Percentiles rank a stretch among this genome's conserved stretches.
Evolutionary conservation across 1,140 invertebrate genomes (phyloP).

Genomic region (Chelonus insularis): DNA sequence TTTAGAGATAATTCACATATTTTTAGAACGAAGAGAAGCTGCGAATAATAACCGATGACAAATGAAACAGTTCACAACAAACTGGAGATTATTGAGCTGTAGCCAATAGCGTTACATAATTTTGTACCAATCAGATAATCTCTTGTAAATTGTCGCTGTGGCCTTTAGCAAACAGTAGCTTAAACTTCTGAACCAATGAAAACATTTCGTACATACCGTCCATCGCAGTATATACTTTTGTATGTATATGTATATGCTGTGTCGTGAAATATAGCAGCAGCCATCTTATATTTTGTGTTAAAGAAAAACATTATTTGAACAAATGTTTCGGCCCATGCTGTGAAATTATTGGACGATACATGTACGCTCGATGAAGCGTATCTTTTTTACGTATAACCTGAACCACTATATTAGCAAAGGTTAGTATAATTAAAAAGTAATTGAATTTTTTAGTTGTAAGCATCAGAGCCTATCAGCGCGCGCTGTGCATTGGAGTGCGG

Average conservation of each 20-base stretch:
- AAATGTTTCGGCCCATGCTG: constrained; percentile 54
- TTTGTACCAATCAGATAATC: too few species aligned
- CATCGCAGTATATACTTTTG: too few species aligned
- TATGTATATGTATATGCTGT: constrained; percentile 40
- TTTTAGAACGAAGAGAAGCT: too few species aligned
- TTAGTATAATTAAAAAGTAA: constrained; percentile 40
- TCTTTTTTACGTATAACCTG: constrained; percentile 53
- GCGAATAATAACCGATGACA: too few species aligned
- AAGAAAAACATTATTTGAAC: constrained; percentile 59
- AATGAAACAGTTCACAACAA: too few species aligned
- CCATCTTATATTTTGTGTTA: constrained; percentile 63
- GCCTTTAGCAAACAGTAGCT: too few species aligned
- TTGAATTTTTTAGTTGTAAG: background rate
- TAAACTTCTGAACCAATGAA: background rate
- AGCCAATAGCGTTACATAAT: too few species aligned
- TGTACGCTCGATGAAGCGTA: constrained; percentile 55
- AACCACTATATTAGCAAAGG: constrained; percentile 61
- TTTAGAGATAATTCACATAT: too few species aligned
- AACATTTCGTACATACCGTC: too few species aligned
- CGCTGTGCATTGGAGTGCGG: constrained; percentile 24
- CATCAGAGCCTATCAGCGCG: constrained; percentile 11
- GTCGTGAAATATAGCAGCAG: constrained; percentile 56
- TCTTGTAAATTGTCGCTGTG: too few species aligned
- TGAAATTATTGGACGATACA: constrained; percentile 49
- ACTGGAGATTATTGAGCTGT: too few species aligned